A percentile compares a stretch with the other conserved stretches of the same genome.
These are phyloP conservation scores for Myiozetetes cayanensis DNA, from an alignment of 2,113 vertebrate genomes.

Conservation along the genomic window DNA sequence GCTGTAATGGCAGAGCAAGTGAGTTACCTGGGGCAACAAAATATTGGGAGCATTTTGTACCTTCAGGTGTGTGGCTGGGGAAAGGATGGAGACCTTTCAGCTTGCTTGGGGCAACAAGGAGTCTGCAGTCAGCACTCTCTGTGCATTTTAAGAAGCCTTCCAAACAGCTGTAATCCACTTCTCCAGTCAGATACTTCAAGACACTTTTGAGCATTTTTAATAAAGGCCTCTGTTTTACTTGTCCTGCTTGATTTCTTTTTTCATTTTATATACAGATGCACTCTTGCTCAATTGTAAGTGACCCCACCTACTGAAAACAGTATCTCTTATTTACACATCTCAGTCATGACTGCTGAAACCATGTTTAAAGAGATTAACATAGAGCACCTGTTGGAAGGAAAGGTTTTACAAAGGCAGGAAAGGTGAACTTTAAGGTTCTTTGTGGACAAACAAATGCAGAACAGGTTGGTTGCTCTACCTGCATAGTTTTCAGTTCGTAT, in stretches of 20 bases:
- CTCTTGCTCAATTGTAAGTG: background rate
- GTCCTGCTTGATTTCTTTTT: background rate
- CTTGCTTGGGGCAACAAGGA: background rate
- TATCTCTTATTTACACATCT: background rate
- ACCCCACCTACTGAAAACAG: background rate
- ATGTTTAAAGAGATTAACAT: background rate
- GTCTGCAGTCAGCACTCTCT: background rate
- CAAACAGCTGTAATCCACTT: background rate
- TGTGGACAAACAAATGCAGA: background rate
- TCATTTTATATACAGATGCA: background rate
- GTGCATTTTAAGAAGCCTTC: background rate
- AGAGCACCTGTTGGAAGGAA: background rate
- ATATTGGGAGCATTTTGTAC: background rate
- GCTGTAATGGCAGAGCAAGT: background rate
- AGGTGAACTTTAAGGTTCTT: background rate
- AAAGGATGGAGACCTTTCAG: background rate
- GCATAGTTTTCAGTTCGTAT: background rate
- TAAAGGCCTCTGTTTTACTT: background rate
- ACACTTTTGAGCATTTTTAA: background rate
- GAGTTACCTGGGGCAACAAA: slow-evolving; percentile 30
- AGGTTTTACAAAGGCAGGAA: background rate
- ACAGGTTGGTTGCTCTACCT: background rate
- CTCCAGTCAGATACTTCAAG: background rate
- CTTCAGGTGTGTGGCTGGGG: background rate
- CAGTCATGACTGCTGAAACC: background rate